Evolutionary conservation across 2,888 invertebrate species (phyloP), one percentile per base, ranked within the genome.

Genomic region (Agapetus fuscipes): DNA sequence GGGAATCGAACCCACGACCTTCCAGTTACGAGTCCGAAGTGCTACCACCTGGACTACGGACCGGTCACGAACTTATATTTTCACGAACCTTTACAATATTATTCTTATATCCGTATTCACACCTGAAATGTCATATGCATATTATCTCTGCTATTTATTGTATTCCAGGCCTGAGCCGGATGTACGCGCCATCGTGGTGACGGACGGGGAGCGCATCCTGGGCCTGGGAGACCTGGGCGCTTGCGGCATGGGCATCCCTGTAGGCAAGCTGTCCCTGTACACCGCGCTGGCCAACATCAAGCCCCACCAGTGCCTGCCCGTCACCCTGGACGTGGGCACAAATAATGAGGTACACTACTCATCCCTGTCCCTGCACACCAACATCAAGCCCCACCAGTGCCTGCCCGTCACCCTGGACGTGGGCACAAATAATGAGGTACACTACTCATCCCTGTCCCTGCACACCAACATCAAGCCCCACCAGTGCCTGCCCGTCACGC

Each of bases 401-500:
- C 70, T 97, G 45, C 96, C 96, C 1, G 86, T 97, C 53, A 78
- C 85, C 13, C 74, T 97, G 49, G 97, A 97, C 63, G 95, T 94
- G 5, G 95, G 95, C 15, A 95, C 95, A 30, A 86, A 96, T 55
- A 95, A 91, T 58, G 76, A 87, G 70, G 82, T 82, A 53, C 20
- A n/a, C n/a, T n/a, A n/a, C n/a, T n/a, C n/a, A n/a, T n/a, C n/a
- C n/a, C 71, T 98, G 46, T 82, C 96, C 1, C 72, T 97, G 26
- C 97, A 97, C 62, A 96, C 96, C 1, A 96, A 94, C n/a, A 91
- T 97, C 51, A 86, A 89, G 55, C 97, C 96, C 0, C 84, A 90
- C 56, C 87, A 93, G 58, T 95, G 95, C 59, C 70, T 97, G 45
- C 96, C 96, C 1, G 86, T 97, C 53, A 78, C 85, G 13, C 74